A percentile compares a stretch with the other conserved stretches of the same genome.
These are phyloP conservation scores for Napeogenes inachia DNA, from an alignment of 2,888 invertebrate genomes.

Conservation along the genomic window DNA sequence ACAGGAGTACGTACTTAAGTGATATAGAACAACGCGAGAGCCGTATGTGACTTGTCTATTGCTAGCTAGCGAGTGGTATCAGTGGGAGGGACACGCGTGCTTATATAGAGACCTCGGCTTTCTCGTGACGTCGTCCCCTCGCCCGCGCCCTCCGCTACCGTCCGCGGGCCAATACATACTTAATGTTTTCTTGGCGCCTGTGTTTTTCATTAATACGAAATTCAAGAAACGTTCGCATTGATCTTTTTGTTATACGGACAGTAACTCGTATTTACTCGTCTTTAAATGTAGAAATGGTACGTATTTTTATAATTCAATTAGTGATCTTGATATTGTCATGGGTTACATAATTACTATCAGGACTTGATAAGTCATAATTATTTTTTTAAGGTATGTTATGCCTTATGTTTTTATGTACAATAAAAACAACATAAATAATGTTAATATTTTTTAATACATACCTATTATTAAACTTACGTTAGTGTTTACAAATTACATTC, in stretches of 20 bases:
- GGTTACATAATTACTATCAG: too few species aligned
- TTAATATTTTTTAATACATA: too few species aligned
- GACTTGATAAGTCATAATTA: too few species aligned
- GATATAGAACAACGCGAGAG: constrained; percentile 50
- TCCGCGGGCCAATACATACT: constrained; percentile 34
- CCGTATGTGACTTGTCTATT: constrained; percentile 53
- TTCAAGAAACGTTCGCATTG: constrained; percentile 39
- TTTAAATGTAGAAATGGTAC: background rate
- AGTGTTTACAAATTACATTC: too few species aligned
- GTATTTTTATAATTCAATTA: too few species aligned
- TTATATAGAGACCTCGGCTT: constrained; percentile 73
- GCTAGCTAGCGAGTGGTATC: constrained; percentile 62
- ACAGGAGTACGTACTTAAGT: constrained; percentile 52
- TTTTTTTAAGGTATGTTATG: too few species aligned
- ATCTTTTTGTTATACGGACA: constrained; percentile 40
- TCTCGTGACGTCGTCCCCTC: constrained; percentile 60
- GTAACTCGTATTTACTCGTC: constrained; percentile 30
- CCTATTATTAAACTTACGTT: too few species aligned
- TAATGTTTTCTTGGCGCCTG: constrained; percentile 56
- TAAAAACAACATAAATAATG: too few species aligned
- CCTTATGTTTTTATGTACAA: too few species aligned
- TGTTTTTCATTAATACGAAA: constrained; percentile 51
- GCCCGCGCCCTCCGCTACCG: constrained; percentile 44
- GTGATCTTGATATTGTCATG: too few species aligned
- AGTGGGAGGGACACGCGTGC: constrained; percentile 60